Evolutionary conservation across 2,888 invertebrate genomes (phyloP).

Genomic region (Trichopoda pennipes): DNA sequence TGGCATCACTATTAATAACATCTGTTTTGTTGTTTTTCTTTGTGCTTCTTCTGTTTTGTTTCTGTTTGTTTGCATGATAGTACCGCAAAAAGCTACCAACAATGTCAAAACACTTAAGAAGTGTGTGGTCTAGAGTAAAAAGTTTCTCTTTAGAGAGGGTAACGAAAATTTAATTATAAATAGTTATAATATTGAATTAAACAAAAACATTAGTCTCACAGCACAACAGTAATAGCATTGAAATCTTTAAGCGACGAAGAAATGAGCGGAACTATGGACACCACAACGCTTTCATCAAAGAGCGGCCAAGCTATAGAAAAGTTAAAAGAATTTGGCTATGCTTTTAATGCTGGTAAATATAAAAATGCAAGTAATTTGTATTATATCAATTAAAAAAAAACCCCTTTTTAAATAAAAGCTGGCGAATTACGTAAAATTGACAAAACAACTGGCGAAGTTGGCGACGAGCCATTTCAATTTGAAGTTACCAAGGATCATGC

Average conservation of each 20-base stretch:
- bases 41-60: neutral
- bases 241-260: neutral
- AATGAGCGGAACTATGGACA: constrained; percentile 46
- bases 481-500: constrained; percentile 84
- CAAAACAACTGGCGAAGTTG: constrained; percentile 81
- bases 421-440: constrained; percentile 85
- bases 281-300: constrained; percentile 54
- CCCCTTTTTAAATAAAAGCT: constrained; percentile 81
- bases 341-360: constrained; percentile 74
- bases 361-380: neutral
- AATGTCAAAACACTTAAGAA: constrained; percentile 57
- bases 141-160: constrained; percentile 27
- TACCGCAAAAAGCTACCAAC: constrained; percentile 19
- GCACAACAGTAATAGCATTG: neutral
- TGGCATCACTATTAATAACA: neutral
- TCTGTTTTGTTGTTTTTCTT: constrained; percentile 21
- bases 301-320: constrained; percentile 68
- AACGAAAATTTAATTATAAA: neutral
- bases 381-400: neutral
- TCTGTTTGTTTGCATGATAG: neutral
- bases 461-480: constrained; percentile 84
- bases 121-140: constrained; percentile 28
- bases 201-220: constrained; percentile 3
- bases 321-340: constrained; percentile 73
- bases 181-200: neutral